Conservation (phyloP, 2,113 vertebrate genomes). For the Clupea harengus region DNA sequence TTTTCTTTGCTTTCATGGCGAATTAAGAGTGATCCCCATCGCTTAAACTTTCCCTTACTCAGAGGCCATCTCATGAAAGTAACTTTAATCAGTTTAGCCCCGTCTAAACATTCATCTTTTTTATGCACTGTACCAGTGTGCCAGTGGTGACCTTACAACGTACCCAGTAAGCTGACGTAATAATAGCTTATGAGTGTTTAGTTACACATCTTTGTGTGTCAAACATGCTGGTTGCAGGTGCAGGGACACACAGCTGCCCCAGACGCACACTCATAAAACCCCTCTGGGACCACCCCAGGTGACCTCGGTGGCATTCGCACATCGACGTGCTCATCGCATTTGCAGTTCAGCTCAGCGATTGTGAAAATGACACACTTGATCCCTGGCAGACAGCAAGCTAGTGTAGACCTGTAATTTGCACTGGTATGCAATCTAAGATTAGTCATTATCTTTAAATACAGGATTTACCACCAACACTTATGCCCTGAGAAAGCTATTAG, state of each 20-base stretch:
- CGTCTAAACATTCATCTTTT: neutral
- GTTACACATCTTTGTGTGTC: neutral
- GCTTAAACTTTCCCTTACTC: neutral
- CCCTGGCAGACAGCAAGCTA: slow-evolving; percentile 46
- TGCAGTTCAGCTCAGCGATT: slow-evolving; percentile 20
- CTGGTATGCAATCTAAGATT: slow-evolving; percentile 58
- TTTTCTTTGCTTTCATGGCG: slow-evolving; percentile 49
- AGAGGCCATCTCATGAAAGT: neutral
- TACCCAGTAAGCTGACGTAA: neutral
- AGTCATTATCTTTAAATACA: slow-evolving; percentile 71
- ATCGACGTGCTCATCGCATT: neutral
- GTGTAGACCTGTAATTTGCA: slow-evolving; percentile 56
- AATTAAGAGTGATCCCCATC: neutral
- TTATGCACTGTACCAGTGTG: neutral
- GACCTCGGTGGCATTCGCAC: neutral
- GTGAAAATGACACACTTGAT: slow-evolving; percentile 48
- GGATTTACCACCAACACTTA: slow-evolving; percentile 63
- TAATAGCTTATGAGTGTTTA: neutral
- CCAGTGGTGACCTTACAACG: neutral
- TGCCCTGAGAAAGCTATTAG: slow-evolving; percentile 57
- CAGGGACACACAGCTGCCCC: slow-evolving; percentile 18
- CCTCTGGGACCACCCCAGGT: neutral
- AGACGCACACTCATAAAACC: neutral
- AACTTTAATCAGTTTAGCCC: neutral
- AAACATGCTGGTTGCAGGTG: neutral